Conservation (phyloP, 2,888 invertebrate species). For the Heliconius aoede region DNA sequence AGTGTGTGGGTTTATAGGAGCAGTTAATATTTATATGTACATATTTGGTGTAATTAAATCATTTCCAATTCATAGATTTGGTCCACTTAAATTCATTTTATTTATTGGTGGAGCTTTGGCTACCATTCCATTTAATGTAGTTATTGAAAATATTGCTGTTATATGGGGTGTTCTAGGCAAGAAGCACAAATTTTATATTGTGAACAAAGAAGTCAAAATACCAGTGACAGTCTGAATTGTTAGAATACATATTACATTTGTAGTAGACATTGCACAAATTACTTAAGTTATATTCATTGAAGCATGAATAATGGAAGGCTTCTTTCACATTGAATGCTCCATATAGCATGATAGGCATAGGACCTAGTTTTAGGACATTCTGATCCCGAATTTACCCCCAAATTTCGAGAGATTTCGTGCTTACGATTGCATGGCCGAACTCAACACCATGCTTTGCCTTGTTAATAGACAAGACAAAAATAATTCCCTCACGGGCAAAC, state of each 20-base stretch:
- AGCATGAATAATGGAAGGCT: slow-evolving; percentile 57
- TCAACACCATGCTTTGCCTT: neutral
- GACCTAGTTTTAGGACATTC: neutral
- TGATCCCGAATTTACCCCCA: neutral
- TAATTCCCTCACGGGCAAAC: no score
- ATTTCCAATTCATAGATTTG: slow-evolving; percentile 94
- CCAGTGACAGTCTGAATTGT: slow-evolving; percentile 85
- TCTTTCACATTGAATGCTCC: neutral
- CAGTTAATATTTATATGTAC: slow-evolving; percentile 98
- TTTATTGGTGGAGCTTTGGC: slow-evolving; percentile 94
- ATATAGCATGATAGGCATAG: neutral
- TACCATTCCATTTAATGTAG: slow-evolving; percentile 96
- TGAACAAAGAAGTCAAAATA: slow-evolving; percentile 93
- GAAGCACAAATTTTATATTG: slow-evolving; percentile 98
- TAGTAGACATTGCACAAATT: slow-evolving; percentile 66
- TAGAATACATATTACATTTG: slow-evolving; percentile 21
- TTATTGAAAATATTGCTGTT: slow-evolving; percentile 97
- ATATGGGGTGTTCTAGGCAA: slow-evolving; percentile 97
- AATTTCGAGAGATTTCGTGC: neutral
- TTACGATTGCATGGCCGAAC: neutral
- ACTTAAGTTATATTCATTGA: slow-evolving; percentile 56
- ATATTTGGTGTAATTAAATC: slow-evolving; percentile 98
- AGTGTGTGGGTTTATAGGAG: slow-evolving; percentile 94
- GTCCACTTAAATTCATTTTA: slow-evolving; percentile 89
- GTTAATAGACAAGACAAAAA: neutral